Evolutionary conservation across 2,888 invertebrate species (phyloP), one percentile per base, ranked within the genome.

Genomic region (Stenodema calcarata): DNA sequence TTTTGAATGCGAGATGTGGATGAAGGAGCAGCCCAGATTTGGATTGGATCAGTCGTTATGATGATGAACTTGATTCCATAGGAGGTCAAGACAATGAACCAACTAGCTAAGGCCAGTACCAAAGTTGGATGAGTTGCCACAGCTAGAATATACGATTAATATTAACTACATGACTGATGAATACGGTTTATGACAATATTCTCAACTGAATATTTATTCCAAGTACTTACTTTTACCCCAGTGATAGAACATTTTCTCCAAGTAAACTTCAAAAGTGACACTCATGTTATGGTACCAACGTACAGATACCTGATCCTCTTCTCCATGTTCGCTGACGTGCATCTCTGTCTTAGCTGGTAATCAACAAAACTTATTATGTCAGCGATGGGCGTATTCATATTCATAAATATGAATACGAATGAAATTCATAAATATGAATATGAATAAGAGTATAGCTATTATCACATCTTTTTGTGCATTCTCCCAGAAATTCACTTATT

Each of bases 11-110:
- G 93, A 47, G 97, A 95, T 87, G 94, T 92, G 89, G 97, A 97
- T 35, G 92, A 91, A 0, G 96, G 95, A 0, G 97, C 93, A 0
- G 98, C 97, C 99, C 99, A 99, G 70, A 99, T 93, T 90, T 99
- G 96, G 0, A 98, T 94, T 0, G 99, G 98, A 91, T 98, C 95
- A 0, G 97, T 95, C 0, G 96, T 97, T 0, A 99, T 93, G 87
- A 94, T 91, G 88, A 98, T 91, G 86, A 92, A 92, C 0, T 92
- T 87, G 12, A 95, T 92, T n/a, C 98, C 98, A 88, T 93, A 94
- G 3, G 94, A 92, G 87, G 96, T 91, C 0, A 92, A 92, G 9
- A 94, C 90, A 35, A 94, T 92, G 0, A 94, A 86, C 92, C 95
- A 94, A 0, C 94, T 93, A 30, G 93, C 93, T 11, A 95, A 87